These are phyloP conservation scores for Xiphophorus birchmanni DNA, from an alignment of 2,797 vertebrate species.

Conservation along the genomic window DNA sequence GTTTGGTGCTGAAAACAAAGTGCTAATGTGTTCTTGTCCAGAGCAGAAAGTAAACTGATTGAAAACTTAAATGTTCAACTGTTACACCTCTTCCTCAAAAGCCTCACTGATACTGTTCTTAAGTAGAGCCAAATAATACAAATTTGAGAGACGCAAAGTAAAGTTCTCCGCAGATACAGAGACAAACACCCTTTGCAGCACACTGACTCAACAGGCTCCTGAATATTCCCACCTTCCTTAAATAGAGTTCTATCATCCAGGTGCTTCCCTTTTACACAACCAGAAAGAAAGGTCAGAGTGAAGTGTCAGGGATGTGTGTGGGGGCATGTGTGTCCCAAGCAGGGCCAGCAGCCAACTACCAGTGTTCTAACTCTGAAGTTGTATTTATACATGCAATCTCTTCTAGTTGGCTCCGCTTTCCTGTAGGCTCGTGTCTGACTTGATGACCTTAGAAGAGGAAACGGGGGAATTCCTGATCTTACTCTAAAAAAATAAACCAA, in stretches of 20 bases:
- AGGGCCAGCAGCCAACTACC: slow-evolving; percentile 55
- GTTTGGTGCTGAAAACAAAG: background rate
- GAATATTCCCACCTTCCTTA: slow-evolving; percentile 60
- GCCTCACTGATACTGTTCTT: slow-evolving; percentile 23
- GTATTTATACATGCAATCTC: slow-evolving; percentile 62
- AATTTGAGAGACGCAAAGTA: background rate
- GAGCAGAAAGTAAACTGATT: slow-evolving; percentile 4
- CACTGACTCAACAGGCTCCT: slow-evolving; percentile 39
- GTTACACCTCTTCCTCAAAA: slow-evolving; percentile 1
- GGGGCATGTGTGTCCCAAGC: slow-evolving; percentile 19
- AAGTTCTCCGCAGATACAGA: slow-evolving; percentile 16
- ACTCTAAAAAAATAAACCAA: slow-evolving; percentile 3
- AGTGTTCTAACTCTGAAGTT: slow-evolving; percentile 69
- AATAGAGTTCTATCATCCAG: slow-evolving; percentile 66
- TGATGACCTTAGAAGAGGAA: slow-evolving; percentile 17
- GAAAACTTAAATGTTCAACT: background rate
- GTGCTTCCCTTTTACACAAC: slow-evolving; percentile 67
- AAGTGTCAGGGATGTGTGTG: slow-evolving; percentile 31
- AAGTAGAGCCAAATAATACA: background rate
- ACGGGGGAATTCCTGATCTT: slow-evolving; percentile 30
- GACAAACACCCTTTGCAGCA: background rate
- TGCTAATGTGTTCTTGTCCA: background rate
- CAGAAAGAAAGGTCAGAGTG: slow-evolving; percentile 51
- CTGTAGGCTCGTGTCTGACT: slow-evolving; percentile 66
- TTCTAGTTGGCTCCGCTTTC: slow-evolving; percentile 55